A percentile compares a stretch with the other conserved stretches of the same genome.
Evolutionary conservation across 2,797 vertebrate species (phyloP).

Genomic region (Sebastes kiyomatsui): DNA sequence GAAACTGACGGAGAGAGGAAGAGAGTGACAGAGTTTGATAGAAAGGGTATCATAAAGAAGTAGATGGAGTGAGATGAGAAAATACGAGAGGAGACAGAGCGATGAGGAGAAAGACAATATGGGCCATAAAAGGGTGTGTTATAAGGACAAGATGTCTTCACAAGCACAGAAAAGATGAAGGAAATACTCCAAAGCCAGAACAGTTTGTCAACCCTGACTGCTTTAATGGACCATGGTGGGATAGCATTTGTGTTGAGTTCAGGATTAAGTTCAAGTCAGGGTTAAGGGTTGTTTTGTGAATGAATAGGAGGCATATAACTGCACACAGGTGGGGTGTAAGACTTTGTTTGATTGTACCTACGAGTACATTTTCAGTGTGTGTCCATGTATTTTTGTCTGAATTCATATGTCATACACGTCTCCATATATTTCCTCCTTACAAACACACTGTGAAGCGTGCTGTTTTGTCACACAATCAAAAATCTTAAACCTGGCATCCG

Average conservation of each 20-base stretch:
- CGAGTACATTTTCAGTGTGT: neutral
- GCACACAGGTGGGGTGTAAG: neutral
- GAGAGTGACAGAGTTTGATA: constrained; percentile 48
- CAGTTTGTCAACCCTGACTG: neutral
- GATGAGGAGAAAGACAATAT: constrained; percentile 40
- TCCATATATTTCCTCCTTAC: neutral
- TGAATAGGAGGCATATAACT: neutral
- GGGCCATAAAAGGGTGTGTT: neutral
- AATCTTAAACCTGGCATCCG: neutral
- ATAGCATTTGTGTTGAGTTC: neutral
- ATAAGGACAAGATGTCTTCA: constrained; percentile 11
- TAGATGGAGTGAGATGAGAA: constrained; percentile 43
- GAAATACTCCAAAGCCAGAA: neutral
- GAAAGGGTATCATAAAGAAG: constrained; percentile 52
- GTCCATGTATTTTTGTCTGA: neutral
- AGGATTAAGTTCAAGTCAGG: neutral
- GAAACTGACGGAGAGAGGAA: constrained; percentile 34
- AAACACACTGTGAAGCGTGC: neutral
- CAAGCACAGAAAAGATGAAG: neutral
- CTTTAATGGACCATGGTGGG: neutral
- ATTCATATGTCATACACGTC: neutral
- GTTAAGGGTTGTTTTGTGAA: neutral
- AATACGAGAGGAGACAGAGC: constrained; percentile 24
- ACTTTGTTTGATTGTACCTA: neutral
- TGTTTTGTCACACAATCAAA: neutral